Base-by-base conservation (phyloP, 2,888 invertebrate genomes). In the Thymelicus acteon region DNA sequence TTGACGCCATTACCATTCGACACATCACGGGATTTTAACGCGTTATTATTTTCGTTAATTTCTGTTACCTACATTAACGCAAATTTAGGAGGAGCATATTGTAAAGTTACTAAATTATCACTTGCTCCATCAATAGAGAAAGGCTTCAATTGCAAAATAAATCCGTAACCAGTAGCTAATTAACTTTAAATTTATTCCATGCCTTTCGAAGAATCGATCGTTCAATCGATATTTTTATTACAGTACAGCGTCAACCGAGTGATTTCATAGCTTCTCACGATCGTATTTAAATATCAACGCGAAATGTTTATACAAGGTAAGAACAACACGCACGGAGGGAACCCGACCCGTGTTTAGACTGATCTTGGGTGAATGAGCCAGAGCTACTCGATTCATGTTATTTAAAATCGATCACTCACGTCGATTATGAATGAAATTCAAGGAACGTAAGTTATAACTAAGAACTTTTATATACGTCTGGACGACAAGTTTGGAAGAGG, bases 291-390 rank as follows among this genome's bases (percentile, higher is more conserved):
- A 91, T 91, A 90, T 89, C 85, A 85, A 81, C 78, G 75, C 73
- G 61, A 73, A 77, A 76, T 91, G 91, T 91, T 91, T 91, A 89
- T 84, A 87, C 78, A 83, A 79, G 75, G 78, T 78, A 83, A 82
- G 79, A 85, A 86, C 83, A 89, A 89, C 88, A 89, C 74, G 80
- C 24, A 61, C 47, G 80, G 71, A 72, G 77, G 83, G 72, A 84
- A 91, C 83, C 73, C 71, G 91, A 91, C 69, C 77, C 80, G 74
- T 92, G 92, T 92, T 93, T 92, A 91, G 92, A 88, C 93, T 92
- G 90, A 91, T 91, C 89, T 87, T 79, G 82, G 79, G 77, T 91
- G 85, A 91, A 91, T 92, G 92, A 85, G 76, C 62, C 40, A 40
- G 68, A 69, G 31, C 7, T n/a, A 6, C 44, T 49, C 54, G 65